A percentile compares a stretch with the other conserved stretches of the same genome.
phyloP scores from a whole-genome alignment of 2,113 vertebrate species.

The Lanius ludovicianus region DNA sequence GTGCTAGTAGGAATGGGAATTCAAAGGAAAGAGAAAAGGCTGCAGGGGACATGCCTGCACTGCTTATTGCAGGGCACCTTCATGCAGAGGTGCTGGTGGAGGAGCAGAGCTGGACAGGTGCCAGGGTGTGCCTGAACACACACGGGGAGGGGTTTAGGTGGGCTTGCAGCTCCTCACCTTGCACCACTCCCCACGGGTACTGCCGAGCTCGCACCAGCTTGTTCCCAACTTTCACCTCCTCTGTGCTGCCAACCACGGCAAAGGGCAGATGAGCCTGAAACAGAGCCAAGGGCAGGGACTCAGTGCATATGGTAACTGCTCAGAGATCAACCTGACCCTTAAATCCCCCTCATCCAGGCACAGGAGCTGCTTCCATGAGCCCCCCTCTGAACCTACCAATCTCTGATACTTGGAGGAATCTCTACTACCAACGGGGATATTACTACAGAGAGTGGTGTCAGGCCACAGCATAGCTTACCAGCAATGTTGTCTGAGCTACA shows the following conservation, averaged over 20 bases:
- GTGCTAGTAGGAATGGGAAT: neutral
- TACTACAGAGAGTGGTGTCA: neutral
- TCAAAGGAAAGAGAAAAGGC: neutral
- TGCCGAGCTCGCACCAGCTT: slow-evolving; percentile 95
- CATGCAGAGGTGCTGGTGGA: rapidly evolving
- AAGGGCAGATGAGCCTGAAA: slow-evolving; percentile 94
- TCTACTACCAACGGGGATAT: rapidly evolving
- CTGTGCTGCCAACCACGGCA: slow-evolving; percentile 94
- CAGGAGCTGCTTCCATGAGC: neutral
- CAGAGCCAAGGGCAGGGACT: neutral
- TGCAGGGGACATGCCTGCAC: rapidly evolving
- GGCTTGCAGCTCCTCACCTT: slow-evolving; percentile 80
- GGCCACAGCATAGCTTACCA: neutral
- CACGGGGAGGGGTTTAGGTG: neutral
- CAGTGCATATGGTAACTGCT: neutral
- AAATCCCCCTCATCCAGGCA: neutral
- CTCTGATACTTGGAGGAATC: neutral
- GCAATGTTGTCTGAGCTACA: neutral
- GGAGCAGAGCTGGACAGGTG: neutral
- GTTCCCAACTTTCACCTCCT: slow-evolving; percentile 97
- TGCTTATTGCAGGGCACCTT: rapidly evolving
- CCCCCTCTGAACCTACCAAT: neutral
- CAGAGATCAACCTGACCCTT: neutral
- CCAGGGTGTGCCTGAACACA: rapidly evolving
- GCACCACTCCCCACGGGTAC: slow-evolving; percentile 97